Base-by-base conservation (phyloP, 2,797 vertebrate species). In the Borostomias antarcticus region DNA sequence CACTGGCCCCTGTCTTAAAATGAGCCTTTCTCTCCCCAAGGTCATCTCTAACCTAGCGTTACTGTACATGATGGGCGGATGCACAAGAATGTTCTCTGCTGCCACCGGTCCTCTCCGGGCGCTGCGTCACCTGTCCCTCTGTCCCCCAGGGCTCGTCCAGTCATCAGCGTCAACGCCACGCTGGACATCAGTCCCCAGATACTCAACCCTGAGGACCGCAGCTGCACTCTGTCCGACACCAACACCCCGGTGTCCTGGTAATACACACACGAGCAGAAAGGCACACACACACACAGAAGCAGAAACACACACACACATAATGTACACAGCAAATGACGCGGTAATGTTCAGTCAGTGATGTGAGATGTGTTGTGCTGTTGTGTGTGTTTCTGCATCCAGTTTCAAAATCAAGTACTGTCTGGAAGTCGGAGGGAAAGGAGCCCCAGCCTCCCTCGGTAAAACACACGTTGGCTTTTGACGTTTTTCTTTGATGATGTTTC, bases 101-200 rank as follows among this genome's bases (percentile, higher is more conserved):
- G 26, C 2, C 56, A 13, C 30, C 11, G 33, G 56, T 25, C 19
- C 3, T 11, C 8, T 5, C 19, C 2, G 1, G n/a, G 33, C 13
- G 29, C 32, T 60, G 28, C 59, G 3, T 47, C 68, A n/a, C n/a
- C n/a, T n/a, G n/a, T n/a, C n/a, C n/a, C n/a, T n/a, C n/a, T n/a
- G n/a, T n/a, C 2, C 5, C 58, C 53, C 73, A 98, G 96, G 83
- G 93, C 96, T 52, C 93, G 97, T 35, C 96, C 97, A 0, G 97
- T 99, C 67, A 94, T 99, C 82, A 92, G 91, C 30, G 96, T 98
- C 21, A 96, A 93, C 52, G 92, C 95, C 60, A 93, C 93, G 1
- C 79, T 99, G 66, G 96, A 98, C 83, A 89, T 99, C 26, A 95
- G 85, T 1, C 96, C 97, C 60, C 94, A 94, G 71, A 94, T 98